Evolutionary conservation across 2,113 vertebrate species (phyloP), one percentile per base, ranked within the genome.

Genomic region (Lasiurus borealis): DNA sequence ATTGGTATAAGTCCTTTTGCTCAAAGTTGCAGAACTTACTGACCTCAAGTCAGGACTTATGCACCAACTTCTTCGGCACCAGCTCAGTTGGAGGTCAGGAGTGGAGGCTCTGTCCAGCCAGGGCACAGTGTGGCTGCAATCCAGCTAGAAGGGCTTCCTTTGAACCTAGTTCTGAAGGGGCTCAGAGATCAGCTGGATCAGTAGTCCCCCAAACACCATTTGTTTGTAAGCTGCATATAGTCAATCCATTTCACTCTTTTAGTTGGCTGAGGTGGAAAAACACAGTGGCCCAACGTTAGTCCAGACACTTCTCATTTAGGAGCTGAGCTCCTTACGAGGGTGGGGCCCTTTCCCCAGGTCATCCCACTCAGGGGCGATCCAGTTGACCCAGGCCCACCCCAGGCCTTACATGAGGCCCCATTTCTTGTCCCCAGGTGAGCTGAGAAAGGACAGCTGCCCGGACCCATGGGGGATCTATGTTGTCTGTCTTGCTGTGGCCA

Each of bases 391-490:
- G 50, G 25, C 48, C 29, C 52, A 57, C 18, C 27, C 59, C 4
- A 1, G 66, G n/a, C 7, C 54, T 54, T 57, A n/a, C 0, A 62
- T 16, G 3, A 52, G 44, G 52, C 27, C 46, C 44, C 9, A 9
- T n/a, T 81, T 82, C 44, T 87, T 72, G 54, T 12, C 46, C 57
- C 50, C 44, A 46, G 19, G 9, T 2, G 0, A 29, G 36, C 34
- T 68, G 36, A 72, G 25, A 27, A 2, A 3, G 12, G 57, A 8
- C 1, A 1, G 48, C 44, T 57, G 21, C 80, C 27, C 46, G 75
- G 29, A 46, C 50, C 29, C 62, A 4, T 0, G 0, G 12, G 29
- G 40, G 8, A 57, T 54, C 57, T 36, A 1, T 8, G 2, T 44
- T 14, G 6, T 59, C 62, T 6, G 29, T 66, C 36, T 5, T 15